Percentiles rank a stretch among this genome's conserved stretches.
phyloP scores from a whole-genome alignment of 2,888 invertebrate genomes.

The Plusia festucae region DNA sequence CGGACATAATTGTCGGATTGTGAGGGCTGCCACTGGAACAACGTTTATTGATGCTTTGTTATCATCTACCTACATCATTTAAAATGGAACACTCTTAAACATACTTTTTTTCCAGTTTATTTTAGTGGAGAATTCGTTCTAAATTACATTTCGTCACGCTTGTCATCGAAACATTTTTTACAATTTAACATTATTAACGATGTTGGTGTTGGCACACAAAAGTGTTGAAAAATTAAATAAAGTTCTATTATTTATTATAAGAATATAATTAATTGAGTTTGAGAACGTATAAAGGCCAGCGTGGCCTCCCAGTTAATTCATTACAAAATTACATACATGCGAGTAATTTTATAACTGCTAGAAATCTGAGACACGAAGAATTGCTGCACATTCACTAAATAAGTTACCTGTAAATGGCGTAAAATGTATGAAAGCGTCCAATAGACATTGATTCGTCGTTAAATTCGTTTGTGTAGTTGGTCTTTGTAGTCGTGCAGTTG shows the following conservation, averaged over 20 bases:
- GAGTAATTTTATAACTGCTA: constrained; percentile 40
- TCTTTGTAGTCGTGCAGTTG: constrained; percentile 52
- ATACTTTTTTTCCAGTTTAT: constrained; percentile 11
- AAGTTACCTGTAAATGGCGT: constrained; percentile 36
- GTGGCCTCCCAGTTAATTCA: constrained; percentile 36
- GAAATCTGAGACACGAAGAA: constrained; percentile 37
- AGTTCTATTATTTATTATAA: constrained; percentile 36
- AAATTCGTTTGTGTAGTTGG: constrained; percentile 38
- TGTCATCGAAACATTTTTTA: constrained; percentile 51
- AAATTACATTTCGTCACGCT: constrained; percentile 47
- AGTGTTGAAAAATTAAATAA: constrained; percentile 40
- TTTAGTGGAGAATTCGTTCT: constrained; percentile 35
- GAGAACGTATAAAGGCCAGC: constrained; percentile 40
- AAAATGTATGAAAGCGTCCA: constrained; percentile 44
- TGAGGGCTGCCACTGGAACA: constrained; percentile 53
- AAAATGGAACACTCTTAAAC: constrained; percentile 25
- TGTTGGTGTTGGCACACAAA: constrained; percentile 53
- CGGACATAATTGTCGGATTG: constrained; percentile 49
- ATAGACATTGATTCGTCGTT: constrained; percentile 51
- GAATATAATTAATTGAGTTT: constrained; percentile 36
- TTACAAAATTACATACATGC: constrained; percentile 43
- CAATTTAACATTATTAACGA: constrained; percentile 36
- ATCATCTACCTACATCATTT: constrained; percentile 29
- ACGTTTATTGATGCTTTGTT: constrained; percentile 60
- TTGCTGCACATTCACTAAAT: constrained; percentile 41